phyloP scores from a whole-genome alignment of 92 coral and sea anemone genomes.

The Umimayanthus chanpuru region DNA sequence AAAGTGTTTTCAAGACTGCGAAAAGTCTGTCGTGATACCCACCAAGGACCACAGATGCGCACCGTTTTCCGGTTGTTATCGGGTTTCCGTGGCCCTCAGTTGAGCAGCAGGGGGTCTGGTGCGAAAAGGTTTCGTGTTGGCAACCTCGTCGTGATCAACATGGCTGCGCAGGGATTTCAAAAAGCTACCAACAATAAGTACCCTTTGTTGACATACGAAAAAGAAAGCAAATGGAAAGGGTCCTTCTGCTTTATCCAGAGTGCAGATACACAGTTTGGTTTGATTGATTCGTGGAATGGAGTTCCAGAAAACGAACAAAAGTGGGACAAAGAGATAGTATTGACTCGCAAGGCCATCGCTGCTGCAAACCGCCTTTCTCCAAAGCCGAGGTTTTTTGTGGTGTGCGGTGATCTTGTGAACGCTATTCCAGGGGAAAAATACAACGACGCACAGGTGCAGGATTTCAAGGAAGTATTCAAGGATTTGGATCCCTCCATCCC shows the following conservation, averaged over 20 bases:
- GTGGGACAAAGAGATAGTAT: constrained; percentile 86
- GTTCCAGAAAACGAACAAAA: constrained; percentile 82
- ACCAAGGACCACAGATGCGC: no score
- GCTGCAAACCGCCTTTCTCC: constrained; percentile 89
- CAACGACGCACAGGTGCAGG: constrained; percentile 87
- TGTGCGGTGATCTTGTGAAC: constrained; percentile 98
- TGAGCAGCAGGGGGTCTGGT: constrained; percentile 43
- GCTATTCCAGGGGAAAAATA: constrained; percentile 82
- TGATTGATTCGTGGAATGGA: constrained; percentile 92
- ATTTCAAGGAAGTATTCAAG: constrained; percentile 84
- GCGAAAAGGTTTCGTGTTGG: constrained; percentile 19
- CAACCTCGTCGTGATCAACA: constrained; percentile 44
- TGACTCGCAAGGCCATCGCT: constrained; percentile 77
- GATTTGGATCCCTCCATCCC: constrained; percentile 91
- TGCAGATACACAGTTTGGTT: constrained; percentile 95
- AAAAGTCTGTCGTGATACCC: no score
- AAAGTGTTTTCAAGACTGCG: no score
- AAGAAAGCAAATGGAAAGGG: constrained; percentile 92
- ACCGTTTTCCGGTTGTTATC: no score
- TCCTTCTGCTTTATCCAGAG: constrained; percentile 94
- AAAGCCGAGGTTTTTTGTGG: constrained; percentile 93
- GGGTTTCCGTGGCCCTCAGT: background rate
- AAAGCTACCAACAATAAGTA: constrained; percentile 67
- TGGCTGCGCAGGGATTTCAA: constrained; percentile 69
- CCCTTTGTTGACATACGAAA: constrained; percentile 81